Conservation (phyloP, 2,888 invertebrate species). For the Eupithecia tripunctaria region DNA sequence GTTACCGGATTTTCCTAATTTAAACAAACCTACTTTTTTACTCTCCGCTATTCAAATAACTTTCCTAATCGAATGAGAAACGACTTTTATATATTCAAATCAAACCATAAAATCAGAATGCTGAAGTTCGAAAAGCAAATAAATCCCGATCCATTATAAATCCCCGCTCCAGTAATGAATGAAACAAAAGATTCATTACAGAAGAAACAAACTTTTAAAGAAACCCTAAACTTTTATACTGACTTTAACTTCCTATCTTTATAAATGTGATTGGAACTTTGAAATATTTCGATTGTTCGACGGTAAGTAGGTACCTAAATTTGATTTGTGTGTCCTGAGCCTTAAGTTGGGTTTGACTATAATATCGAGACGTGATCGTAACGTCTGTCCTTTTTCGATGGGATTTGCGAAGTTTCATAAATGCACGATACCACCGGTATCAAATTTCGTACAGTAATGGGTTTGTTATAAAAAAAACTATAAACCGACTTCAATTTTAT, state of each 20-base stretch:
- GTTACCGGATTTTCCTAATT: too few relatives aligned
- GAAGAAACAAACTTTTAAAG: neutral
- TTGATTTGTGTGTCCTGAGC: neutral
- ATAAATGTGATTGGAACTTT: neutral
- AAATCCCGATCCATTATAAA: neutral
- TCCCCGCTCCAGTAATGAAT: neutral
- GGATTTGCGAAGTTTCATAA: too few relatives aligned
- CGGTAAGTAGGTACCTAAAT: neutral
- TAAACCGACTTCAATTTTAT: too few relatives aligned
- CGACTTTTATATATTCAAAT: neutral
- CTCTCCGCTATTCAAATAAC: too few relatives aligned
- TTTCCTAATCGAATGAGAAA: neutral
- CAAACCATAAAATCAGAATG: neutral
- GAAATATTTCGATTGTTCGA: conserved; percentile 4
- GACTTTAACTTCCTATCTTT: neutral
- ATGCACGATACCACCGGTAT: too few relatives aligned
- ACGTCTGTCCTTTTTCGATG: too few relatives aligned
- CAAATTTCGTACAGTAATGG: too few relatives aligned
- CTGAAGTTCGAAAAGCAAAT: neutral
- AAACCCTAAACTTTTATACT: neutral
- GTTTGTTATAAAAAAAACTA: too few relatives aligned
- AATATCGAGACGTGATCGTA: too few relatives aligned
- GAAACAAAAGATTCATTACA: neutral
- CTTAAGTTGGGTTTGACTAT: too few relatives aligned
- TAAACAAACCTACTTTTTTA: too few relatives aligned